Evolutionary conservation across 2,113 vertebrate genomes (phyloP).

Genomic region (Phoxinus phoxinus): DNA sequence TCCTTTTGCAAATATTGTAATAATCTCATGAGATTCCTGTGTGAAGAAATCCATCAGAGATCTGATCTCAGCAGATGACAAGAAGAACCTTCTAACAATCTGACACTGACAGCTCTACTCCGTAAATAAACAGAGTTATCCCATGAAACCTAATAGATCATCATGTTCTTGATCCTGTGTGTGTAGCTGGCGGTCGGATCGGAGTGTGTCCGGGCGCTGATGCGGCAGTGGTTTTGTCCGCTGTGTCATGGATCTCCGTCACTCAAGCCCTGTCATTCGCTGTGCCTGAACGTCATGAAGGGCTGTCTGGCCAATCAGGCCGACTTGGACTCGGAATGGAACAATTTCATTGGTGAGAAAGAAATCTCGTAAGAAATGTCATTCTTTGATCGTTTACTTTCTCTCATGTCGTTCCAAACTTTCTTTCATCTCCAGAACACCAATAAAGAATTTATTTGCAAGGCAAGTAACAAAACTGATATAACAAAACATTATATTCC

Average conservation of each 20-base stretch:
- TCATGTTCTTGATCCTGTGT: background rate
- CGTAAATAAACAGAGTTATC: too few relatives aligned
- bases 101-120: too few relatives aligned
- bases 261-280: slow-evolving; percentile 81
- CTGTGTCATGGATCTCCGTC: slow-evolving; percentile 82
- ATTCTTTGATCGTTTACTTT: background rate
- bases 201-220: slow-evolving; percentile 82
- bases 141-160: too few relatives aligned
- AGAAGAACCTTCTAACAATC: too few relatives aligned
- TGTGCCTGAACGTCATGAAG: slow-evolving; percentile 96
- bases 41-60: too few relatives aligned
- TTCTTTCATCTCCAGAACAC: background rate
- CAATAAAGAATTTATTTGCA: too few relatives aligned
- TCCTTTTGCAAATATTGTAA: too few relatives aligned
- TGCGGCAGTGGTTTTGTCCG: slow-evolving; percentile 87
- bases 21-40: too few relatives aligned
- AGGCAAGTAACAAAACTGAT: too few relatives aligned
- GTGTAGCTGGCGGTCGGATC: slow-evolving; percentile 76
- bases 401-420: too few relatives aligned
- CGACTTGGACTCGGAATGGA: slow-evolving; percentile 94
- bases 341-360: slow-evolving; percentile 92
- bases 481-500: too few relatives aligned
- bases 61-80: too few relatives aligned
- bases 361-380: background rate
- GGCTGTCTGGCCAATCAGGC: slow-evolving; percentile 94